Evolutionary conservation across 2,113 vertebrate genomes (phyloP), one percentile per base, ranked within the genome.

Genomic region (Carassius gibelio): DNA sequence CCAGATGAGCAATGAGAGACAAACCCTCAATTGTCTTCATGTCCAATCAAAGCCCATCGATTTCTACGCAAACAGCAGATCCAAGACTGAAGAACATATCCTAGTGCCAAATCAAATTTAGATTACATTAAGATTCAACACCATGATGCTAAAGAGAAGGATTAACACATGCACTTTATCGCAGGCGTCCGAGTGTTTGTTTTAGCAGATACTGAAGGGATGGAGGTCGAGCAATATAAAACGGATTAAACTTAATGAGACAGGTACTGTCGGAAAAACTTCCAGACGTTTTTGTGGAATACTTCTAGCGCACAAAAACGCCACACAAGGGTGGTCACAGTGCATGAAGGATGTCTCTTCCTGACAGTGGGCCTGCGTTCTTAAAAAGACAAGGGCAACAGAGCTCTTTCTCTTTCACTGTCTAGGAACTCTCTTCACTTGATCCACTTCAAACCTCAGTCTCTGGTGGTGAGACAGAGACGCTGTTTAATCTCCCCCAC

Each of bases 401-500:
- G 34, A 72, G 50, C 64, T 68, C 61, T 71, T 34, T 55, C 64
- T 66, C 77, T 59, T 50, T 26, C 38, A 6, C 52, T 62, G 59
- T 87, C 85, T 85, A 84, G 88, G 88, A 82, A 71, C 19, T 50
- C 72, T 59, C 81, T 82, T 74, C 45, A 38, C 76, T 82, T 66
- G 3, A 74, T 79, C 87, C 86, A 86, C 90, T 89, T 87, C 81
- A 87, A 71, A 86, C 83, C 82, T 87, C 88, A 85, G 23, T 72
- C 74, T 84, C 83, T 71, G 71, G 30, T 84, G 78, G 74, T 86
- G 89, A 89, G 84, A 89, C 84, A 42, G 89, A 89, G 84, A 89
- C 84, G 50, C 80, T 82, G 82, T 92, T 94, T 92, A 93, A 95
- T 94, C 93, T 93, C 75, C 48, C 85, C 82, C 87, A 91, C 87